Percentiles rank a stretch among this genome's conserved stretches.
Evolutionary conservation across 1,140 invertebrate genomes (phyloP).

Genomic region (Medauroidea extradentata): DNA sequence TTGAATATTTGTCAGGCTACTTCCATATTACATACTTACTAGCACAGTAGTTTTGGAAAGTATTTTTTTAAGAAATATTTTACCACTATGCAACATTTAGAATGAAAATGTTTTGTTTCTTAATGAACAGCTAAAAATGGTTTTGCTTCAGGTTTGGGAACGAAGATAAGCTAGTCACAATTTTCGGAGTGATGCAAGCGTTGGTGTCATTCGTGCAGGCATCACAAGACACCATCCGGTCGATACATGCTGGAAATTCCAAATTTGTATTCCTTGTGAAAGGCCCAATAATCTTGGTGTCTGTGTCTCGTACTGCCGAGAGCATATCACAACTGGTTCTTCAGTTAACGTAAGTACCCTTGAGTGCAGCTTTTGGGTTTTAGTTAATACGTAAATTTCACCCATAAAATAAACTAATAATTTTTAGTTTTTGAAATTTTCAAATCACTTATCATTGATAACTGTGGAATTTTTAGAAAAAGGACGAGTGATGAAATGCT

Average conservation of each 20-base stretch:
- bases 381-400: too few relatives aligned
- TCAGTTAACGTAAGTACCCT: slow-evolving; percentile 79
- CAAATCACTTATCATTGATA: too few relatives aligned
- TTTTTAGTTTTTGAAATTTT: too few relatives aligned
- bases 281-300: slow-evolving; percentile 85
- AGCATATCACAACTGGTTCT: slow-evolving; percentile 78
- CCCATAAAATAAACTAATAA: too few relatives aligned
- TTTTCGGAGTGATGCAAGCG: slow-evolving; percentile 94
- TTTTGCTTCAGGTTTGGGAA: slow-evolving; percentile 68
- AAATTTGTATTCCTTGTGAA: slow-evolving; percentile 86
- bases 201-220: slow-evolving; percentile 88
- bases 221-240: slow-evolving; percentile 75
- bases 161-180: slow-evolving; percentile 89
- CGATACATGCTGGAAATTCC: slow-evolving; percentile 78
- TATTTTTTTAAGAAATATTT: too few relatives aligned
- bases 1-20: too few relatives aligned
- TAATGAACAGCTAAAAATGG: neutral
- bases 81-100: neutral
- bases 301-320: slow-evolving; percentile 76
- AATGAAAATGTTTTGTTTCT: neutral
- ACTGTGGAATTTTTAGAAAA: too few relatives aligned
- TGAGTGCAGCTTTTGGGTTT: too few relatives aligned
- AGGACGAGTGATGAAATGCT: too few relatives aligned
- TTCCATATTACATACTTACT: too few relatives aligned
- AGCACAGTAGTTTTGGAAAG: too few relatives aligned